Evolutionary conservation across 1,140 invertebrate genomes (phyloP).

Genomic region (Planococcus citri): DNA sequence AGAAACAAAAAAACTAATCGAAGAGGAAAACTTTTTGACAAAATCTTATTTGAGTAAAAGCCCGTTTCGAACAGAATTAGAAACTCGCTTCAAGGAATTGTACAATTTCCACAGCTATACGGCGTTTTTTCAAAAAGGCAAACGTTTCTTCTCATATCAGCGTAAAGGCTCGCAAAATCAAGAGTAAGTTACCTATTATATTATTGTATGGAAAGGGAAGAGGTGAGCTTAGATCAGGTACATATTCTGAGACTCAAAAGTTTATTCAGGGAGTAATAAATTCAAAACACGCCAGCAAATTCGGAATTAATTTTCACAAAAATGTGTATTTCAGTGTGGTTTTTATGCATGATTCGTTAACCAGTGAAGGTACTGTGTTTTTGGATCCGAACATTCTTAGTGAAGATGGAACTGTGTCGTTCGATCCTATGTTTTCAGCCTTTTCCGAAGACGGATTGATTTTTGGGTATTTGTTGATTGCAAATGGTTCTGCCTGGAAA

Average conservation of each 20-base stretch:
- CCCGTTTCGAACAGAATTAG: conserved; percentile 54
- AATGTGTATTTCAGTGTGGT: too few relatives aligned
- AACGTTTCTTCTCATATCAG: conserved; percentile 84
- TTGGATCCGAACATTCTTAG: too few relatives aligned
- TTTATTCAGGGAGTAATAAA: too few relatives aligned
- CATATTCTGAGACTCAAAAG: too few relatives aligned
- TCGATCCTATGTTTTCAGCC: too few relatives aligned
- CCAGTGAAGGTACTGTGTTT: too few relatives aligned
- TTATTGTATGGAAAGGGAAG: too few relatives aligned
- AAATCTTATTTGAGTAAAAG: conserved; percentile 71
- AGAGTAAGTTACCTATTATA: conserved; percentile 50
- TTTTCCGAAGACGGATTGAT: conserved; percentile 86
- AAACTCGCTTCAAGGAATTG: conserved; percentile 65
- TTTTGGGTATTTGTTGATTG: conserved; percentile 83
- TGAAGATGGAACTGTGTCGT: too few relatives aligned
- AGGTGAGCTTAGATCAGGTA: too few relatives aligned
- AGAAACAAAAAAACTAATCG: conserved; percentile 85
- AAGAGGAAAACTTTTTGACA: conserved; percentile 84
- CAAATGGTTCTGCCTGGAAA: conserved; percentile 93
- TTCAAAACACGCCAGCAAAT: too few relatives aligned
- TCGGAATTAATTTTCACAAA: too few relatives aligned
- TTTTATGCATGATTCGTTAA: too few relatives aligned
- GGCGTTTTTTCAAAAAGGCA: conserved; percentile 67
- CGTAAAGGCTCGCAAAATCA: conserved; percentile 94
- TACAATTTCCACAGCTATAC: conserved; percentile 96